Conservation (phyloP, 2,888 invertebrate species). For the Leptogaster cylindrica region DNA sequence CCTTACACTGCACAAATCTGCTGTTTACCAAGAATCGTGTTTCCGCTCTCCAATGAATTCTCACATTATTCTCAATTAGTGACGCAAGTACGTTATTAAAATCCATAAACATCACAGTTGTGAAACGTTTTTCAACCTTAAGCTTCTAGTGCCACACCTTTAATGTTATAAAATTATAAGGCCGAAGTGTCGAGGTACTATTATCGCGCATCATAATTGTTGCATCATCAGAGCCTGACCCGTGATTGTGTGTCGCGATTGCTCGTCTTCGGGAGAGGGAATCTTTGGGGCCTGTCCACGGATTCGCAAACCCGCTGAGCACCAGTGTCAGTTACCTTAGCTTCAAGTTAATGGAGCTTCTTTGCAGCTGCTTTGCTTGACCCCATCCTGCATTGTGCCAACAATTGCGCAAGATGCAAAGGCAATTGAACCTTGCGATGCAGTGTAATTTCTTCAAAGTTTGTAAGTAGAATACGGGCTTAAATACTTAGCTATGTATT, state of each 20-base stretch:
- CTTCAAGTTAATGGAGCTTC: conserved; percentile 18
- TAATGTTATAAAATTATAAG: conserved; percentile 8
- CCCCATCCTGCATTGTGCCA: neutral
- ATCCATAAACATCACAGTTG: too few species aligned
- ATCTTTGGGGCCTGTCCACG: neutral
- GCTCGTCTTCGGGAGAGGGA: neutral
- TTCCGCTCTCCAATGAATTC: too few species aligned
- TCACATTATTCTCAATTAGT: too few species aligned
- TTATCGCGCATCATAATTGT: neutral
- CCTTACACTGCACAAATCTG: too few species aligned
- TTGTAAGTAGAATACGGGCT: too few species aligned
- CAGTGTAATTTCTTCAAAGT: neutral
- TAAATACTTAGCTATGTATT: too few species aligned
- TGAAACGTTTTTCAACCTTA: too few species aligned
- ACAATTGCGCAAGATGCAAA: neutral
- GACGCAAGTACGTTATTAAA: too few species aligned
- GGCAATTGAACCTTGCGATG: too few species aligned
- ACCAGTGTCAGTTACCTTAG: conserved; percentile 10
- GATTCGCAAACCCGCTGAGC: neutral
- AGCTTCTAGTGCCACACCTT: too few species aligned
- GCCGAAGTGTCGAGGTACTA: neutral
- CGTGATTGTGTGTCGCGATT: neutral
- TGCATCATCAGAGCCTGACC: conserved; percentile 23
- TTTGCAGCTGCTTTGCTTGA: too few species aligned
- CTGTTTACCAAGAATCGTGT: too few species aligned